Evolutionary conservation across 2,113 vertebrate genomes (phyloP).

Genomic region (Suncus etruscus): DNA sequence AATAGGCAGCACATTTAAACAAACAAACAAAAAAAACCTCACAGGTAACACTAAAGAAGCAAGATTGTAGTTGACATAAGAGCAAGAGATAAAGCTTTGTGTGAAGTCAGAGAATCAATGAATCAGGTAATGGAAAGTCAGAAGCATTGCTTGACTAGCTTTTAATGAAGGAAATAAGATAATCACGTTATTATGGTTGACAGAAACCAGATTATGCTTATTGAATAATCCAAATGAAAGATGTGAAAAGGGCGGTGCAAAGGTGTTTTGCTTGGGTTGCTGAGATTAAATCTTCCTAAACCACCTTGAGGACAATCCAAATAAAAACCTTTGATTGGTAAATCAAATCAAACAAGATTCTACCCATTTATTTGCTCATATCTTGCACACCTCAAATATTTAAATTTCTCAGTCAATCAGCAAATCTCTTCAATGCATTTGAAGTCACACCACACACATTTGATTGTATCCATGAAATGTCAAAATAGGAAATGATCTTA

Average conservation of each 20-base stretch:
- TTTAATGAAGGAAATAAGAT: constrained; percentile 41
- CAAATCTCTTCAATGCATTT: background rate
- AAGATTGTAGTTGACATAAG: background rate
- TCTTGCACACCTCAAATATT: background rate
- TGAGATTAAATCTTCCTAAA: background rate
- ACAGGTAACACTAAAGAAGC: background rate
- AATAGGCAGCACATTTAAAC: background rate
- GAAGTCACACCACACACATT: background rate
- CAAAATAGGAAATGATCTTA: background rate
- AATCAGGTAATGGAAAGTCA: background rate
- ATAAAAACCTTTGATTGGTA: background rate
- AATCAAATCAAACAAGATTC: constrained; percentile 36
- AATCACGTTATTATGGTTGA: background rate
- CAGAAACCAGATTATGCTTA: constrained; percentile 47
- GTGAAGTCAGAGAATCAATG: background rate
- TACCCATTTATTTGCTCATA: background rate
- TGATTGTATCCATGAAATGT: background rate
- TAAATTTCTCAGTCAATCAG: background rate
- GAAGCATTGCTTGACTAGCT: background rate
- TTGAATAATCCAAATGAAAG: background rate
- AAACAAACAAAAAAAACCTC: no score
- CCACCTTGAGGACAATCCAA: background rate
- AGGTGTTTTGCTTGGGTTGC: constrained; percentile 2
- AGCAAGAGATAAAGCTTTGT: background rate
- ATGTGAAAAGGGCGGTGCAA: background rate